Base-by-base conservation (phyloP, 1,140 invertebrate genomes). In the Ceratosolen fusciceps region DNA sequence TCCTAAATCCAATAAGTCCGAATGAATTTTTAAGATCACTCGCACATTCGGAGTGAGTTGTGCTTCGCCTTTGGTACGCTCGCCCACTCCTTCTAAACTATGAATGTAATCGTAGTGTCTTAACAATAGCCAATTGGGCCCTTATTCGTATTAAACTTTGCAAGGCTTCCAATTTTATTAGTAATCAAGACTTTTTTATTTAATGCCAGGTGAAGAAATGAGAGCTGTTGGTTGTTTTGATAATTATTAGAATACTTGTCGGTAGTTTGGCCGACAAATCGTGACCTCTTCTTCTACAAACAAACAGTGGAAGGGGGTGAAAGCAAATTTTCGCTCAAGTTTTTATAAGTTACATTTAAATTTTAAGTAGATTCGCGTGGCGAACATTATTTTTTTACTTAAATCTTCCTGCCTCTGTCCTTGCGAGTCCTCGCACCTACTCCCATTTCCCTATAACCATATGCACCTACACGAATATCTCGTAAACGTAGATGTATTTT, bases 321-420 rank as follows among this genome's bases (percentile, higher is more conserved):
- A 3, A 26, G 0, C 21, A 31, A 60, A 26, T 60, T 60, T 21
- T n/a, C n/a, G 16, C 37, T 43, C 19, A 21, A 74, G 56, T 60
- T 74, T 74, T 74, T 10, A 74, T 43, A 52, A n/a, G 71, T 3
- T 39, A n/a, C 14, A 37, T 73, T 73, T 2, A 73, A 73, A 19
- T 73, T 56, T 73, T 34, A 37, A 54, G 21, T 37, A 58, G 0
- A n/a, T 39, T 73, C 58, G 31, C 19, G 5, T 62, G 26, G n/a
- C 1, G 21, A 1, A 62, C 58, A n/a, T n/a, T n/a, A n/a, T n/a
- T n/a, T n/a, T n/a, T n/a, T n/a, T n/a, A n/a, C n/a, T n/a, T n/a
- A n/a, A n/a, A n/a, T n/a, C n/a, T n/a, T n/a, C n/a, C n/a, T n/a
- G n/a, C n/a, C n/a, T n/a, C n/a, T n/a, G n/a, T n/a, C n/a, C n/a